Base-by-base conservation (phyloP, 2,888 invertebrate species). In the Petrolisthes cinctipes region DNA sequence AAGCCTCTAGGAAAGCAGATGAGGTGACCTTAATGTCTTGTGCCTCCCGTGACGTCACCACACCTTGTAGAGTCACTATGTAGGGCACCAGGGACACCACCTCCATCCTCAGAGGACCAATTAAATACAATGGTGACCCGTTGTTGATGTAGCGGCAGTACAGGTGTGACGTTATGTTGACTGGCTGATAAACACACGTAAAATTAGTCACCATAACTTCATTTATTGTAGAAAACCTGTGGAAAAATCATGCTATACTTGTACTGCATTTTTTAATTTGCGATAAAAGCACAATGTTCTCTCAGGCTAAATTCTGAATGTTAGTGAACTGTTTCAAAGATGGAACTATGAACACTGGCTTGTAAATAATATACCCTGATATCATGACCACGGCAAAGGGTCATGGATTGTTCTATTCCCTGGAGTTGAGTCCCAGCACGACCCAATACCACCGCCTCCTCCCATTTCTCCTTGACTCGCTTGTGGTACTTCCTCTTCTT, bases 81-180 rank as follows among this genome's bases (percentile, higher is more conserved):
- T 85, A 85, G 1, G 84, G 84, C 54, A 14, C 23, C 20, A 85
- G 23, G 0, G 78, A 85, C 20, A 57, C 78, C 37, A 85, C 84
- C 53, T 85, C 84, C 84, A 85, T 85, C 79, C 66, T 11, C 66
- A 85, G 53, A 17, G 84, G 84, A 7, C 84, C 84, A 53, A 85
- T 78, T 51, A 53, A 5, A 54, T 85, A 85, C 23, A 78, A n/a
- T 7, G 84, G 84, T 17, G 84, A 85, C n/a, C 78, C 53, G 79
- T 85, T 85, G 78, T 57, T 78, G 37, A 85, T 51, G 66, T 85
- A 85, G 5, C 84, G 84, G 61, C 84, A 85, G 78, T 85, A 78
- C 51, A 85, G 78, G n/a, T 17, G 11, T 5, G 84, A 76, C 7
- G 61, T 85, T 11, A 75, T 20, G 83, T 75, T 75, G 14, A 37